These are phyloP conservation scores for Bombus ignitus DNA, from an alignment of 1,140 invertebrate genomes.

Conservation along the genomic window DNA sequence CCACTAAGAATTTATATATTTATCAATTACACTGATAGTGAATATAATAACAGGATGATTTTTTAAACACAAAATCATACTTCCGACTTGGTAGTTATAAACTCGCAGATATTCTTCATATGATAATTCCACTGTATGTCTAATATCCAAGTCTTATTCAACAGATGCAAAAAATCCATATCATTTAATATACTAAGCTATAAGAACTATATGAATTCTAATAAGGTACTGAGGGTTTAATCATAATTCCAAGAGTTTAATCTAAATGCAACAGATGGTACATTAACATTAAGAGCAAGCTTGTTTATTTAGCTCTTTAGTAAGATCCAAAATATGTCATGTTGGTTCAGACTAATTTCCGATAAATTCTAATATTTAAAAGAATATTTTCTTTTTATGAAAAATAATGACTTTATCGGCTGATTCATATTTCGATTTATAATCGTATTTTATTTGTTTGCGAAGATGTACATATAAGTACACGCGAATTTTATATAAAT, in stretches of 20 bases:
- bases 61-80: conserved; percentile 15
- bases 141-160: background rate
- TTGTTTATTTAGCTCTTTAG: conserved; percentile 37
- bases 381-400: background rate
- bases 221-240: background rate
- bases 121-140: conserved; percentile 30
- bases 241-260: conserved; percentile 21
- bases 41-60: background rate
- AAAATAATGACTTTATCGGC: background rate
- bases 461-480: background rate
- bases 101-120: background rate
- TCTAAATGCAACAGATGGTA: conserved; percentile 35
- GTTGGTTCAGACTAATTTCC: background rate
- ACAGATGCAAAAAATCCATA: background rate
- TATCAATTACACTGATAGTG: conserved; percentile 23
- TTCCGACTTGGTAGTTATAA: background rate
- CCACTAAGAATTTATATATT: conserved; percentile 46
- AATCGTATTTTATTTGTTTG: conserved; percentile 33
- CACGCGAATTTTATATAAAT: background rate
- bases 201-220: background rate
- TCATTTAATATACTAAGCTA: background rate
- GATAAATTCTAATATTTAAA: background rate
- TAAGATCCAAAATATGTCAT: background rate
- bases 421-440: background rate
- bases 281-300: conserved; percentile 32